Base-by-base conservation (phyloP, 92 coral and sea anemone species). In the Chrysogorgia sp. region DNA sequence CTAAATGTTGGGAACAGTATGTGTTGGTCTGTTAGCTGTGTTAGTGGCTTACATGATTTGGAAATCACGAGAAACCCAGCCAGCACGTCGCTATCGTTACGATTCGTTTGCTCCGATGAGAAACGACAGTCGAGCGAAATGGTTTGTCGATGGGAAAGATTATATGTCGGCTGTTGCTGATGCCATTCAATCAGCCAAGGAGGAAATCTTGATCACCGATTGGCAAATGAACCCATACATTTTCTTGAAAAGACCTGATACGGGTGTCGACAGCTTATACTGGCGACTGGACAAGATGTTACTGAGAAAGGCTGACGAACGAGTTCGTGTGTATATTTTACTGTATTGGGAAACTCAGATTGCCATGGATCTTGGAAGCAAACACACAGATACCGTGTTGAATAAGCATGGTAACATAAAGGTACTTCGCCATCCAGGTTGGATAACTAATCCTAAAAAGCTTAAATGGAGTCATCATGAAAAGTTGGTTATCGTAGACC, bases 121-220 rank as follows among this genome's bases (percentile, higher is more conserved):
- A 2, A 35, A 76, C 17, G 40, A 45, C n/a, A 40, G 83, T 40
- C 50, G 49, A 63, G 87, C 87, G 3, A 66, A 45, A 66, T 83
- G 87, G 87, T 55, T 14, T 77, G 84, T 83, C 7, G 83, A 83
- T 56, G 87, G 87, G 10, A 21, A 83, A 50, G 87, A 83, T 56
- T 83, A 83, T 47, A 83, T 83, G 87, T 64, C 83, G 31, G 87
- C 87, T 26, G 87, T 83, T 14, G 87, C 87, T 7, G 87, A 83
- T 53, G 56, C 87, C 13, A 72, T 82, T 37, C 63, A 71, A 31
- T 50, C 72, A 45, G 86, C 86, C 15, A 32, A 82, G 26, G 28
- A 34, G 59, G 86, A 82, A 15, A 82, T 82, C n/a, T 29, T 60
- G 19, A 82, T 82, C 58, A 71, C 81, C n/a, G 81, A 82, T 74